Evolutionary conservation across 2,113 vertebrate genomes (phyloP).

Genomic region (Butorides virescens): DNA sequence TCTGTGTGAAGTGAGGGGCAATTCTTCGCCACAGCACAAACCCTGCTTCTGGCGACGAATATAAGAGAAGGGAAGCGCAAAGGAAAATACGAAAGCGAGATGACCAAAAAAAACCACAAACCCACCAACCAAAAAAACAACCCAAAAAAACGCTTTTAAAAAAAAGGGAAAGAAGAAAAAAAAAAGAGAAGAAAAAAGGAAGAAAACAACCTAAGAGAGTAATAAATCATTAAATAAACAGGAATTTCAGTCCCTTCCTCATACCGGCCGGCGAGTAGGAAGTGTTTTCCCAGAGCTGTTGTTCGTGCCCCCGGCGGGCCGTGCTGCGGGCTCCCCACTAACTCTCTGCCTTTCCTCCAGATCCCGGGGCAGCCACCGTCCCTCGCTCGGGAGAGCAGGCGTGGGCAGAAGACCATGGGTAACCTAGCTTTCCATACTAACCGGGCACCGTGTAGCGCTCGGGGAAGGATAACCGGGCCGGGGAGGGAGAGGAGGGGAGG

Average conservation of each 20-base stretch:
- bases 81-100: neutral
- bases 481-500: neutral
- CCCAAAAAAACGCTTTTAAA: too few relatives aligned
- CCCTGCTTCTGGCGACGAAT: neutral
- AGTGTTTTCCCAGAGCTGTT: slow-evolving; percentile 13
- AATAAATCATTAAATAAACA: slow-evolving; percentile 70
- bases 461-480: neutral
- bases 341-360: slow-evolving; percentile 43
- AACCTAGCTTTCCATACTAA: neutral
- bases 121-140: too few relatives aligned
- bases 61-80: neutral
- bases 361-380: neutral
- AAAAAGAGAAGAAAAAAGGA: neutral
- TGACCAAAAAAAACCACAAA: rapidly evolving
- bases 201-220: slow-evolving; percentile 15
- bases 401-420: slow-evolving; percentile 16
- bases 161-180: too few relatives aligned
- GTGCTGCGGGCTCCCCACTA: slow-evolving; percentile 2
- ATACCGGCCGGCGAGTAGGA: slow-evolving; percentile 2
- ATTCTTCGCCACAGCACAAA: neutral
- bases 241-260: slow-evolving; percentile 63
- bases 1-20: neutral
- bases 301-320: slow-evolving; percentile 21
- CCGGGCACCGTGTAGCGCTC: neutral
- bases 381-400: neutral